Evolutionary conservation across 2,888 invertebrate species (phyloP).

Genomic region (Orgyia antiqua): DNA sequence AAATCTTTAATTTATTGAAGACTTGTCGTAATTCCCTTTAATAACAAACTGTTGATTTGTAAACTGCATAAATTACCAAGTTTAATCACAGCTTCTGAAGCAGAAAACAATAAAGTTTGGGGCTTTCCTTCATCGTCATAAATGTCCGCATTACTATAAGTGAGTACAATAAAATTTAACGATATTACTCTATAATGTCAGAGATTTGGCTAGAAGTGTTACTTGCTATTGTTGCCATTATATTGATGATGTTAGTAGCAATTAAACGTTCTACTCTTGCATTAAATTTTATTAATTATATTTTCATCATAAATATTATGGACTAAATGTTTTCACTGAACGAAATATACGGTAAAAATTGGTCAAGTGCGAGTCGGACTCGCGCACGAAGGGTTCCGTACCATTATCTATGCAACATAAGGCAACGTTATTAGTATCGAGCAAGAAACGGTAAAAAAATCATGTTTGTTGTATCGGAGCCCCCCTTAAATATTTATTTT

Average conservation of each 20-base stretch:
- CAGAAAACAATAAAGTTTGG: constrained; percentile 62
- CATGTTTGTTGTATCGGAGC: no score
- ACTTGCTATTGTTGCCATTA: constrained; percentile 8
- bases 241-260: constrained; percentile 5
- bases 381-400: no score
- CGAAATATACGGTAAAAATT: no score
- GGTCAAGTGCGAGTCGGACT: no score
- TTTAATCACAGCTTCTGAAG: constrained; percentile 58
- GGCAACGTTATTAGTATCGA: no score
- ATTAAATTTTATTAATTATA: constrained; percentile 2
- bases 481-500: no score
- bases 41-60: constrained; percentile 39
- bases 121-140: constrained; percentile 52
- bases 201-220: constrained; percentile 30
- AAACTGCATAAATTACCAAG: constrained; percentile 52
- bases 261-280: constrained; percentile 4
- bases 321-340: no score
- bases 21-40: not conserved
- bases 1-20: no score
- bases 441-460: no score
- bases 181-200: constrained; percentile 43
- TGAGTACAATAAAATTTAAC: constrained; percentile 59
- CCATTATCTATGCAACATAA: no score
- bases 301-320: no score
- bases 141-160: constrained; percentile 69